These are phyloP conservation scores for Keiferia lycopersicella DNA, from an alignment of 2,888 invertebrate species.

Conservation along the genomic window DNA sequence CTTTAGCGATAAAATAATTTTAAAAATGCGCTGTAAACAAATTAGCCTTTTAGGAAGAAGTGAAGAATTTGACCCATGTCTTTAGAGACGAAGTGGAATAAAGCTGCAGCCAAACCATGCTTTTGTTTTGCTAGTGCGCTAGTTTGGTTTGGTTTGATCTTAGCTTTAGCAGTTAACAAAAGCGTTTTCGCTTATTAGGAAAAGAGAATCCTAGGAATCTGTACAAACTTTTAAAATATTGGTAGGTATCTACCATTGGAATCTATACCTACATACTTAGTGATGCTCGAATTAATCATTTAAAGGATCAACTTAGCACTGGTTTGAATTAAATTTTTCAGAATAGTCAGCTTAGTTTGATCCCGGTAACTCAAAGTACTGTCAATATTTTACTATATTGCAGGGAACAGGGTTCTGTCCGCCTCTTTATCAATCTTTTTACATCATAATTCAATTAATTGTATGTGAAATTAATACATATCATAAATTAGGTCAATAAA, in stretches of 20 bases:
- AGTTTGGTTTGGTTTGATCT: neutral
- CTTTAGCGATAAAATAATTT: neutral
- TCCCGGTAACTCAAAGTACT: no score
- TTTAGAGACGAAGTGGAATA: no score
- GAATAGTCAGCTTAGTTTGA: no score
- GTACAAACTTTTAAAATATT: slow-evolving; percentile 13
- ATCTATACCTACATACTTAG: neutral
- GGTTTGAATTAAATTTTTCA: no score
- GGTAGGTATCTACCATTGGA: slow-evolving; percentile 5
- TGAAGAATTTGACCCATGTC: neutral
- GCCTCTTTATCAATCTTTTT: slow-evolving; percentile 50
- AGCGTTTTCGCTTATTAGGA: neutral
- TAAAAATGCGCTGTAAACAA: neutral
- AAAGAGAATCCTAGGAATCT: neutral
- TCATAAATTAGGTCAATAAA: slow-evolving; percentile 43
- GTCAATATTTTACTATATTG: slow-evolving; percentile 2
- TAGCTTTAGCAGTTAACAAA: neutral
- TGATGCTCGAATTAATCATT: neutral
- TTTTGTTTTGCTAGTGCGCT: neutral
- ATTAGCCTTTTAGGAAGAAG: neutral
- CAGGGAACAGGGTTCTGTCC: slow-evolving; percentile 52
- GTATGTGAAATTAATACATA: slow-evolving; percentile 56
- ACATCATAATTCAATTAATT: slow-evolving; percentile 30
- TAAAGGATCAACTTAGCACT: no score
- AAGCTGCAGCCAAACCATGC: neutral